Evolutionary conservation across 2,888 invertebrate genomes (phyloP).

Genomic region (Stenoptilia bipunctidactyla): DNA sequence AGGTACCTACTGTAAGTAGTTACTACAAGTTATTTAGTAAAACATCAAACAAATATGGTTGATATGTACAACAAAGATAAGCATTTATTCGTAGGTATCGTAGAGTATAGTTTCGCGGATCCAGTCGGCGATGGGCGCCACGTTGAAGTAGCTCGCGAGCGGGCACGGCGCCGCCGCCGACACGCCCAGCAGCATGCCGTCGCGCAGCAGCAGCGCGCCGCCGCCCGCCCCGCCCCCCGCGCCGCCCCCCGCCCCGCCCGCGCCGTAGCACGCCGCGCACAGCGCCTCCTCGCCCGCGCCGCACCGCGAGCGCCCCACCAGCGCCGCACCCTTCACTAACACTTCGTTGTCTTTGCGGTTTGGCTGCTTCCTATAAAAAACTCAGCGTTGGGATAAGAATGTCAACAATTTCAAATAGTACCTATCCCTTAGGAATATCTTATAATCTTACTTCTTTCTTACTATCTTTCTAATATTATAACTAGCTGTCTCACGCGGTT

Average conservation of each 20-base stretch:
- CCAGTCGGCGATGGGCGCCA: conserved; percentile 6
- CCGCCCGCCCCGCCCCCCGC: conserved; percentile 19
- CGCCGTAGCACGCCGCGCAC: conserved; percentile 14
- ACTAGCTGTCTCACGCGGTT: neutral
- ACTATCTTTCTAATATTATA: no score
- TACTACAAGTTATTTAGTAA: no score
- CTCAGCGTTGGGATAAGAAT: no score
- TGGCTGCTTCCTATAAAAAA: no score
- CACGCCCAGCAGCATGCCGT: conserved; percentile 13
- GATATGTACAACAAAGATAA: no score
- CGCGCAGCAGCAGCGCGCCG: conserved; percentile 10
- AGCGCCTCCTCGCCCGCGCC: conserved; percentile 8
- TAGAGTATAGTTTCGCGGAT: no score
- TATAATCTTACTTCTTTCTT: no score
- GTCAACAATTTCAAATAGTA: no score
- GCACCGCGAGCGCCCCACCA: conserved; percentile 1
- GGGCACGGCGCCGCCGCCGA: conserved; percentile 23
- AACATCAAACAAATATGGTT: no score
- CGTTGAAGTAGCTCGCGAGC: conserved; percentile 15
- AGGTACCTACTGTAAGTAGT: no score
- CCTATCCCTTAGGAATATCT: no score
- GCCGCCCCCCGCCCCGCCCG: conserved; percentile 17
- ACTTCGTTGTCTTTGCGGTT: neutral
- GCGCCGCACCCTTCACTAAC: neutral
- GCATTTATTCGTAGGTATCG: no score